Evolutionary conservation across 2,888 invertebrate species (phyloP).

Genomic region (Brachyopa scutellaris): DNA sequence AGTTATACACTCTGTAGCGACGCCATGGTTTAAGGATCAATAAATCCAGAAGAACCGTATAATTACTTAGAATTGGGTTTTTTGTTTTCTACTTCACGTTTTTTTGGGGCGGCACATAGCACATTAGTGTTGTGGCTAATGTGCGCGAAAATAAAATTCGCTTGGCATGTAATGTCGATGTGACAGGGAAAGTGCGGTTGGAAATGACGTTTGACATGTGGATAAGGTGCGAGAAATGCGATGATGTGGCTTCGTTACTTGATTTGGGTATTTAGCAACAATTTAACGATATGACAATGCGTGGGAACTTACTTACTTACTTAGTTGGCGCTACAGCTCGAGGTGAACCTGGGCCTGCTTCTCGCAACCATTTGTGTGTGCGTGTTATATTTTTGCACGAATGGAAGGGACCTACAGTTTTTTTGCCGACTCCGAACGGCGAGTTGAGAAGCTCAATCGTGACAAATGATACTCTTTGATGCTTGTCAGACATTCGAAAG

Average conservation of each 20-base stretch:
- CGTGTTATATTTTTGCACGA: too few species aligned
- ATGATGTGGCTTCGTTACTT: background rate
- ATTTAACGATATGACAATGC: too few species aligned
- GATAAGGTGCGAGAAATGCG: background rate
- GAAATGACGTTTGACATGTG: constrained; percentile 26
- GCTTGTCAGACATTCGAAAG: too few species aligned
- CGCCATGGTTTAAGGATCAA: constrained; percentile 65
- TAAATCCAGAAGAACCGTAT: constrained; percentile 72
- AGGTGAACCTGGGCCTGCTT: too few species aligned
- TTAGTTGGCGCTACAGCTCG: too few species aligned
- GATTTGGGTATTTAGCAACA: too few species aligned
- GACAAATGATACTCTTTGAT: too few species aligned
- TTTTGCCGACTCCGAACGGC: too few species aligned
- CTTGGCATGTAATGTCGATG: background rate
- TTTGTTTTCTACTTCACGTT: constrained; percentile 37
- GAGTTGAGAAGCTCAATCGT: too few species aligned
- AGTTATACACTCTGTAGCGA: background rate
- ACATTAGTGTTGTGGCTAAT: constrained; percentile 58
- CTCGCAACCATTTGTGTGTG: too few species aligned
- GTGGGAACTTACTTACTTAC: too few species aligned
- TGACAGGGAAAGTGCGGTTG: constrained; percentile 28
- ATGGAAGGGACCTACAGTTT: too few species aligned
- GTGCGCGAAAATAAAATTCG: constrained; percentile 58
- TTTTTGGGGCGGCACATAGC: background rate
- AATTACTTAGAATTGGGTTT: constrained; percentile 63